phyloP scores from a whole-genome alignment of 2,113 vertebrate genomes.

The Hemicordylus capensis region DNA sequence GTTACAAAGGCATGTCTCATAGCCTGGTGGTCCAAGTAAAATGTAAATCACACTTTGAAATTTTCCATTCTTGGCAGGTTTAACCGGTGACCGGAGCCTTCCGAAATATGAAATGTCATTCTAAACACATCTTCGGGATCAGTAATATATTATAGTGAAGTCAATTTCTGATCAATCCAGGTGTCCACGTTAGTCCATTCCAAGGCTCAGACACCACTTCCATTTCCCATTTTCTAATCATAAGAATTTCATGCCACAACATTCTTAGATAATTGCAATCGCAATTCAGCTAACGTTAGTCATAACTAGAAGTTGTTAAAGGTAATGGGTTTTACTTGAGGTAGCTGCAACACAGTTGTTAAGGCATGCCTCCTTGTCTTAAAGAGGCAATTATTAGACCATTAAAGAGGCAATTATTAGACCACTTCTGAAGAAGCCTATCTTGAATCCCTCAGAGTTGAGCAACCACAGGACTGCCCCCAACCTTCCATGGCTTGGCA shows the following conservation, averaged over 20 bases:
- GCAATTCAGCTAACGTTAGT: background rate
- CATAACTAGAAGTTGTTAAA: background rate
- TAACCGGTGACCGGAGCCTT: constrained; percentile 37
- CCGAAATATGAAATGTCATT: background rate
- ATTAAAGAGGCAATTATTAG: too few relatives aligned
- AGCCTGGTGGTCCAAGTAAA: constrained; percentile 37
- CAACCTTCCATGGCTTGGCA: too few relatives aligned
- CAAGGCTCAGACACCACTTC: background rate
- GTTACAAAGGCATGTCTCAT: constrained; percentile 48
- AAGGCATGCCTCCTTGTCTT: too few relatives aligned
- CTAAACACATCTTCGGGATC: too few relatives aligned
- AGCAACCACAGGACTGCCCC: too few relatives aligned
- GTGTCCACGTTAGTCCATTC: background rate
- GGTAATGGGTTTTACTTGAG: background rate
- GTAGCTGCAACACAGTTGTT: too few relatives aligned
- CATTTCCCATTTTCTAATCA: background rate
- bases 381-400: too few relatives aligned
- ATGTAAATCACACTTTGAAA: constrained; percentile 27
- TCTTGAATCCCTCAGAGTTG: too few relatives aligned
- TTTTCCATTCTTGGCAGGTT: constrained; percentile 40
- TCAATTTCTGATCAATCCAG: background rate
- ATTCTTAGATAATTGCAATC: background rate
- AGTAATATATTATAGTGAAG: background rate
- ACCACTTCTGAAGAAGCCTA: too few relatives aligned
- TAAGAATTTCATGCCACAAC: background rate